Evolutionary conservation across 2,888 invertebrate species (phyloP).

Genomic region (Ormyrus labotus): DNA sequence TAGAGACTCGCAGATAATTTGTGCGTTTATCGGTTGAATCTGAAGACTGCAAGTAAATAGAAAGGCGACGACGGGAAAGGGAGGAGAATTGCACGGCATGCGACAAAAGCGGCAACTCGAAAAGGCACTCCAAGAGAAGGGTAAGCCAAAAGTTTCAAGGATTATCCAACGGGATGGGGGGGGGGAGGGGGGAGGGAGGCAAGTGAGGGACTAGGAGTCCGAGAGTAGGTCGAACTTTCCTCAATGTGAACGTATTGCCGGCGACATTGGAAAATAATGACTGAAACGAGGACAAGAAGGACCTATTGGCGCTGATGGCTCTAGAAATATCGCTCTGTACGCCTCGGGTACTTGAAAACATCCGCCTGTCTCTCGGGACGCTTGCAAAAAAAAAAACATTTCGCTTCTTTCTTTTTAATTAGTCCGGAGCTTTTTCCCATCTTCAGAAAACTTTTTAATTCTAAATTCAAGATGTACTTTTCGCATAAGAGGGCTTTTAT

Average conservation of each 20-base stretch:
- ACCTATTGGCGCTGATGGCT: slow-evolving; percentile 55
- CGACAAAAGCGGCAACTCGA: slow-evolving; percentile 48
- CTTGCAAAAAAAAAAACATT: slow-evolving; percentile 26
- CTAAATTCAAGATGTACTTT: no score
- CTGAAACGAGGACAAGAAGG: slow-evolving; percentile 58
- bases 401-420: slow-evolving; percentile 27
- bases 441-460: no score
- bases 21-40: not conserved
- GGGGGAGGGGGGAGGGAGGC: slow-evolving; percentile 24
- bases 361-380: not conserved
- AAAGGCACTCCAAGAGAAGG: slow-evolving; percentile 56
- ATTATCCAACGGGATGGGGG: slow-evolving; percentile 59
- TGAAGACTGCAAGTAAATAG: not conserved
- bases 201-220: slow-evolving; percentile 16
- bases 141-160: slow-evolving; percentile 65
- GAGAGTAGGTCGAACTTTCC: slow-evolving; percentile 59
- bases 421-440: not conserved
- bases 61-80: not conserved
- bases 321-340: slow-evolving; percentile 48
- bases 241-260: slow-evolving; percentile 65
- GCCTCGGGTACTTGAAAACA: slow-evolving; percentile 50
- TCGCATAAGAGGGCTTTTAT: no score
- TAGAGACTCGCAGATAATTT: not conserved
- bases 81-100: not conserved
- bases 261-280: slow-evolving; percentile 64